phyloP scores from a whole-genome alignment of 2,797 vertebrate species.

The Falco novaeseelandiae region DNA sequence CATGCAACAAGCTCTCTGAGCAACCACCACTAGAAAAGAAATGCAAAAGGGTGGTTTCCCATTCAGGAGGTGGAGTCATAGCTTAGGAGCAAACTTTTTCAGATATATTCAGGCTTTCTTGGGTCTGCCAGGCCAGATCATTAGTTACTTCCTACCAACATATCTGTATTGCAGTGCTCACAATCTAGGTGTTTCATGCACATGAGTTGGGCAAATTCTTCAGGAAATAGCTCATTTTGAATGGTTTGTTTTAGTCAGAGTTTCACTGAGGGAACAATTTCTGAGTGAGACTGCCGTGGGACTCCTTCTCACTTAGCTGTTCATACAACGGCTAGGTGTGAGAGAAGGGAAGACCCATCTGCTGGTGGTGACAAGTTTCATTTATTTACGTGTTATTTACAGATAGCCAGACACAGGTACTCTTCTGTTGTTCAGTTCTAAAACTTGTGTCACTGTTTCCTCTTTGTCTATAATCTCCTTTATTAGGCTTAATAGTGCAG shows the following conservation, averaged over 20 bases:
- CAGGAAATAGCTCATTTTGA: neutral
- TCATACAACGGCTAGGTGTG: no score
- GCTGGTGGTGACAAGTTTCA: neutral
- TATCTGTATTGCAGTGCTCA: neutral
- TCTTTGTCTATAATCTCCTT: neutral
- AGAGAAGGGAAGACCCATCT: neutral
- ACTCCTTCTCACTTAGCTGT: neutral
- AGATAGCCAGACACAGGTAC: neutral
- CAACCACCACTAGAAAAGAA: neutral
- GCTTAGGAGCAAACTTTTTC: neutral
- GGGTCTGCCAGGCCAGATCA: neutral
- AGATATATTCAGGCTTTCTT: neutral
- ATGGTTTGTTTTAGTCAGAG: neutral
- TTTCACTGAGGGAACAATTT: neutral
- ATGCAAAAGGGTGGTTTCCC: neutral
- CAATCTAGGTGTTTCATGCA: neutral
- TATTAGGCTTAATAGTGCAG: neutral
- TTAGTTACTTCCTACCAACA: neutral
- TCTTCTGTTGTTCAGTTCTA: neutral
- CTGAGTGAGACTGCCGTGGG: neutral
- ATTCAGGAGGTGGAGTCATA: neutral
- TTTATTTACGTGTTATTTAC: neutral
- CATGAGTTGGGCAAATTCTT: neutral
- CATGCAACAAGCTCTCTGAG: neutral
- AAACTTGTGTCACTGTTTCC: neutral